phyloP scores from a whole-genome alignment of 1,140 invertebrate genomes.

The Argopecten irradians region DNA sequence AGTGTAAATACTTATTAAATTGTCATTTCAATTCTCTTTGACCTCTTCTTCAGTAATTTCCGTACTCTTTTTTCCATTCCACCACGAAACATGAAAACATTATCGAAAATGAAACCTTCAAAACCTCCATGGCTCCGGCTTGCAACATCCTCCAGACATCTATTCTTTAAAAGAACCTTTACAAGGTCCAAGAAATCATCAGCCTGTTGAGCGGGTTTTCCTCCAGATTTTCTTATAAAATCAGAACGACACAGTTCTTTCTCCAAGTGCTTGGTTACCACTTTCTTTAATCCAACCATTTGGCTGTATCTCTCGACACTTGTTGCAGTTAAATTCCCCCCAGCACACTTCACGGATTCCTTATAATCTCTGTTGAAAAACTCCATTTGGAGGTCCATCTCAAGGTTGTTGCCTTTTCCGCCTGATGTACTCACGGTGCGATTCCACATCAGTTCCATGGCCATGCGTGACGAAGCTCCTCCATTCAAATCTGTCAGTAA shows the following conservation, averaged over 20 bases:
- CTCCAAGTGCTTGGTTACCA: neutral
- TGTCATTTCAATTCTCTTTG: too few relatives aligned
- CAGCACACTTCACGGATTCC: conserved; percentile 24
- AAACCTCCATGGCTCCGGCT: too few relatives aligned
- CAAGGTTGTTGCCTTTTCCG: conserved; percentile 39
- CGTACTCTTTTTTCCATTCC: too few relatives aligned
- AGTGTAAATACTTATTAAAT: too few relatives aligned
- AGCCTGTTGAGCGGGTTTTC: neutral
- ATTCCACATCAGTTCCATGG: conserved; percentile 47
- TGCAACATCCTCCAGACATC: too few relatives aligned
- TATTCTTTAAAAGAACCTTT: neutral
- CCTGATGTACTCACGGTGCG: conserved; percentile 49
- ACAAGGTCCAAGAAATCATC: neutral
- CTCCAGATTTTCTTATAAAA: neutral
- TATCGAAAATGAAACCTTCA: too few relatives aligned
- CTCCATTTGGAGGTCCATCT: conserved; percentile 44
- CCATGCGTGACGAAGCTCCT: conserved; percentile 27
- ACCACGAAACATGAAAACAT: too few relatives aligned
- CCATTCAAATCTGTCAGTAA: conserved; percentile 38
- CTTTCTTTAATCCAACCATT: neutral
- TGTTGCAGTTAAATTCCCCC: neutral
- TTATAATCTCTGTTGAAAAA: conserved; percentile 48
- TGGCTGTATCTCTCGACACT: neutral
- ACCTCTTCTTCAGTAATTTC: too few relatives aligned
- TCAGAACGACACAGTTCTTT: neutral